Conservation (phyloP, 2,888 invertebrate species). For the Epistrophella euchroma region DNA sequence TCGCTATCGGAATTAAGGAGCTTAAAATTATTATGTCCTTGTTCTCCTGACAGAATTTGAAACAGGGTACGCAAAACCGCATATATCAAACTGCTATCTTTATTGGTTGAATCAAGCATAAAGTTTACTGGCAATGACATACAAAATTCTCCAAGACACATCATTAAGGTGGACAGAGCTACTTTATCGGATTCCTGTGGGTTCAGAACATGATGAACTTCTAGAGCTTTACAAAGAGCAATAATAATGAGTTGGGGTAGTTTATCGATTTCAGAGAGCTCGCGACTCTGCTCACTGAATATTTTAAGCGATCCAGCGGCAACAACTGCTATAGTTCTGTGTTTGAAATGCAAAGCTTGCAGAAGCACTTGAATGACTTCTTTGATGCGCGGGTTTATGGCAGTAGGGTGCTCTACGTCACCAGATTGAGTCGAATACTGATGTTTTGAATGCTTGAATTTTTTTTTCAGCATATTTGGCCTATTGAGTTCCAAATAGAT, state of each 20-base stretch:
- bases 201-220: conserved; percentile 82
- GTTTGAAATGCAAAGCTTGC: conserved; percentile 83
- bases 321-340: conserved; percentile 82
- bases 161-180: conserved; percentile 87
- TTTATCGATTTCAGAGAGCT: conserved; percentile 81
- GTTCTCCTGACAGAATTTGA: conserved; percentile 82
- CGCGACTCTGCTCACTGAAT: conserved; percentile 81
- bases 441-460: conserved; percentile 78
- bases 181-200: conserved; percentile 83
- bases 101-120: conserved; percentile 84
- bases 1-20: conserved; percentile 82
- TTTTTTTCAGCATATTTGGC: conserved; percentile 26
- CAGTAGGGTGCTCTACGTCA: conserved; percentile 46
- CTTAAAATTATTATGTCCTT: conserved; percentile 81
- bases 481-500: conserved; percentile 80
- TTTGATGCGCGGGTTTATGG: conserved; percentile 82
- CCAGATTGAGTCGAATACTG: conserved; percentile 76
- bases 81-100: conserved; percentile 85
- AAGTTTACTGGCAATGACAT: conserved; percentile 91
- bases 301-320: conserved; percentile 83
- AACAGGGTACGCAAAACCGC: conserved; percentile 89
- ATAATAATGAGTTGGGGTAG: conserved; percentile 82
- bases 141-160: conserved; percentile 97
- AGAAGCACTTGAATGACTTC: conserved; percentile 83
- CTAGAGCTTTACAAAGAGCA: conserved; percentile 82